phyloP scores from a whole-genome alignment of 2,113 vertebrate genomes.

The Heptranchias perlo region DNA sequence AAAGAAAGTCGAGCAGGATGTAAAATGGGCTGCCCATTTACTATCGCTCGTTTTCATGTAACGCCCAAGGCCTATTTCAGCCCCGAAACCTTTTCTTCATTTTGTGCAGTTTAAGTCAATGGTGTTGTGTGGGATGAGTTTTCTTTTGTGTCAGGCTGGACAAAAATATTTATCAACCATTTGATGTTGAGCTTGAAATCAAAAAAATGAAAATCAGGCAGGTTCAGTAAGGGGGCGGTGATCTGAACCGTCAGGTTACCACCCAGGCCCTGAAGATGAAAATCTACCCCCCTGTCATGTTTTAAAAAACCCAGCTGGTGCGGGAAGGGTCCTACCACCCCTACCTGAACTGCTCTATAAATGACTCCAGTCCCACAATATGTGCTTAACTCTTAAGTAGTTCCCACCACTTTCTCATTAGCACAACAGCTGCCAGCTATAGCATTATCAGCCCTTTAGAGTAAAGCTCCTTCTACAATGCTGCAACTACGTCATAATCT shows the following conservation, averaged over 20 bases:
- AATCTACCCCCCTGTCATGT: background rate
- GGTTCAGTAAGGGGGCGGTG: background rate
- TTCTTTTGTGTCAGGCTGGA: too few relatives aligned
- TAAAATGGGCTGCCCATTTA: too few relatives aligned
- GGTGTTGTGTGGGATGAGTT: too few relatives aligned
- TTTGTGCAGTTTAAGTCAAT: background rate
- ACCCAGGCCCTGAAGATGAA: background rate
- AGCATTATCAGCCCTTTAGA: background rate
- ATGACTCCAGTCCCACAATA: background rate
- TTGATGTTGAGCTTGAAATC: too few relatives aligned
- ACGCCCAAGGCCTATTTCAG: background rate
- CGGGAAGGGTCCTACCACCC: background rate
- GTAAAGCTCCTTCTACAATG: background rate
- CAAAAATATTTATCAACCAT: too few relatives aligned
- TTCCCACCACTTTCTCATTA: background rate
- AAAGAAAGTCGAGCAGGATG: background rate
- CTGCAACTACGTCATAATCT: background rate
- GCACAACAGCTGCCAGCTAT: background rate
- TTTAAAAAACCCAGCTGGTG: background rate
- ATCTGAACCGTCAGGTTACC: background rate
- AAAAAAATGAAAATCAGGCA: background rate
- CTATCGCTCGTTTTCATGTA: background rate
- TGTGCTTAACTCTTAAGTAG: background rate
- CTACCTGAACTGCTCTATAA: background rate
- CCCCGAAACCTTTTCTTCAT: background rate